A percentile compares a stretch with the other conserved stretches of the same genome.
These are phyloP conservation scores for Teleogryllus oceanicus DNA, from an alignment of 2,888 invertebrate genomes.

Conservation along the genomic window DNA sequence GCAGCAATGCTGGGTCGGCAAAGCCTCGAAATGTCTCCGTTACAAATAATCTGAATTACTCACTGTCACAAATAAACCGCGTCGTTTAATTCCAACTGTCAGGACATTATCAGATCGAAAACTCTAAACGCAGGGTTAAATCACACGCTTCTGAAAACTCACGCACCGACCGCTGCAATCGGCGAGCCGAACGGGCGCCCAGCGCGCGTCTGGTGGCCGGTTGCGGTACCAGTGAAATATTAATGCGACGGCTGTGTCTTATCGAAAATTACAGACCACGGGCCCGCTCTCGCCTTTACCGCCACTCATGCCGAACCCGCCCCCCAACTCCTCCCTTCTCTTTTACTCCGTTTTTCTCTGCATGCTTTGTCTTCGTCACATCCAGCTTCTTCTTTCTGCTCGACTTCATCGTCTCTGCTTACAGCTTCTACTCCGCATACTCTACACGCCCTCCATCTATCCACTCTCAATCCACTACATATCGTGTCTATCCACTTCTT, in stretches of 20 bases:
- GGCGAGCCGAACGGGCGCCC: neutral
- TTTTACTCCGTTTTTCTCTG: too few relatives aligned
- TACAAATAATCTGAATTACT: neutral
- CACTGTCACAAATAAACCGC: constrained; percentile 18
- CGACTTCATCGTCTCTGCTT: too few relatives aligned
- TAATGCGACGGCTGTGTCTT: constrained; percentile 6
- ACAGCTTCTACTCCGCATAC: too few relatives aligned
- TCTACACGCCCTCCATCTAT: too few relatives aligned
- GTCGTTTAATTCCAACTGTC: constrained; percentile 7
- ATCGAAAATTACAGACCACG: constrained; percentile 8
- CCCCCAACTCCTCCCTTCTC: neutral
- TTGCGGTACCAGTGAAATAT: constrained; percentile 3
- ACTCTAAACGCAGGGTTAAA: neutral
- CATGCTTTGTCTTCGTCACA: too few relatives aligned
- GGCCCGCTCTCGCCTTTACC: neutral
- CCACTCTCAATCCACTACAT: too few relatives aligned
- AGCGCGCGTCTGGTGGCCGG: neutral
- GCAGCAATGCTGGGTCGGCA: too few relatives aligned
- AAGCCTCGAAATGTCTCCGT: neutral
- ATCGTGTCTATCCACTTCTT: too few relatives aligned
- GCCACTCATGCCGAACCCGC: too few relatives aligned
- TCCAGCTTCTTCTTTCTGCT: too few relatives aligned
- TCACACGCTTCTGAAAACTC: neutral
- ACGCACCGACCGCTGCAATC: neutral
- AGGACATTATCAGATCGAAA: neutral